Conservation (phyloP, 1,140 invertebrate genomes). For the Rhopalosiphum maidis region DNA sequence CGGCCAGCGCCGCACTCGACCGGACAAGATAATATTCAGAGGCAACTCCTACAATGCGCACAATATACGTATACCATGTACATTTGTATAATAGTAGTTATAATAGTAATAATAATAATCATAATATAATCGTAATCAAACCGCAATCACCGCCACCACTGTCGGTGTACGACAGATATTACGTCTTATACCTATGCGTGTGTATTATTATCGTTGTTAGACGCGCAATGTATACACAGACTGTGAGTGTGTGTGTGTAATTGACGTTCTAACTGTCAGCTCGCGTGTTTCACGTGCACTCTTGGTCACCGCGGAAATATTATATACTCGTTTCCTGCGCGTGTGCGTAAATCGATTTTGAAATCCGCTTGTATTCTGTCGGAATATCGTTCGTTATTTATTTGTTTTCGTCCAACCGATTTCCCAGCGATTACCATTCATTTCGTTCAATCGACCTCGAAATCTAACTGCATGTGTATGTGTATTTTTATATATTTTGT, state of each 20-base stretch:
- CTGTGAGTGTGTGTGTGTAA: background rate
- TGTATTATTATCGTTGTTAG: background rate
- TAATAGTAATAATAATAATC: background rate
- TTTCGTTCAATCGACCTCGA: background rate
- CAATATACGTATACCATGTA: background rate
- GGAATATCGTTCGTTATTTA: background rate
- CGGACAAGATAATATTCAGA: background rate
- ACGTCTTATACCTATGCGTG: background rate
- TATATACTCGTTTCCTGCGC: background rate
- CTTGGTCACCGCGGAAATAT: background rate
- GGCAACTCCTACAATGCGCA: background rate
- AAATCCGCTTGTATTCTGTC: background rate
- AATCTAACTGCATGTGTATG: background rate
- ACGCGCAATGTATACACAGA: background rate
- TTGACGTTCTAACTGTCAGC: constrained; percentile 28
- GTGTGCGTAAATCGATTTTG: background rate
- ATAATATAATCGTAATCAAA: constrained; percentile 37
- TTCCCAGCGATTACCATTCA: background rate
- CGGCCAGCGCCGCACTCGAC: background rate
- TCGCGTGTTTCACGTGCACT: constrained; percentile 33
- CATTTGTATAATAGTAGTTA: background rate
- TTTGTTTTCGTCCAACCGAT: background rate
- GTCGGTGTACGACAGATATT: background rate
- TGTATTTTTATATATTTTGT: background rate
- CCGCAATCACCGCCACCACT: constrained; percentile 20